Percentiles rank a stretch among this genome's conserved stretches.
These are phyloP conservation scores for Esperia sulphurella DNA, from an alignment of 2,888 invertebrate genomes.

Conservation along the genomic window DNA sequence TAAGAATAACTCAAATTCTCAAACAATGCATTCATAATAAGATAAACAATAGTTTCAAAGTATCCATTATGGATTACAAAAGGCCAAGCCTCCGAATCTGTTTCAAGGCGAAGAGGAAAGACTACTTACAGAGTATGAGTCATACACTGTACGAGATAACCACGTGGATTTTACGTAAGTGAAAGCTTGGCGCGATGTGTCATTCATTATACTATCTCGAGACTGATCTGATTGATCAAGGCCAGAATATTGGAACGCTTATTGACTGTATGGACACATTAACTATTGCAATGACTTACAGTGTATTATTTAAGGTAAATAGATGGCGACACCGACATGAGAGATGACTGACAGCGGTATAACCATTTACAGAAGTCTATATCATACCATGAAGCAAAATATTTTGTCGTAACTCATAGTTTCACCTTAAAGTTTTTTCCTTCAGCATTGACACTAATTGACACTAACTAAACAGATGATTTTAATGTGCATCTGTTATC, in stretches of 20 bases:
- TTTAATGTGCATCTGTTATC: too few relatives aligned
- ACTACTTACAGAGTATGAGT: constrained; percentile 2
- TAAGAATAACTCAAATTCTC: background rate
- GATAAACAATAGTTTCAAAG: background rate
- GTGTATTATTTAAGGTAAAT: too few relatives aligned
- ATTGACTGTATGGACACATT: too few relatives aligned
- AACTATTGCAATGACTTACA: too few relatives aligned
- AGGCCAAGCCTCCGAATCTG: background rate
- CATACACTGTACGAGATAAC: background rate
- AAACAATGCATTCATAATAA: background rate
- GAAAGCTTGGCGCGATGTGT: constrained; percentile 4
- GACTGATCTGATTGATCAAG: background rate
- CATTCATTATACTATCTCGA: background rate
- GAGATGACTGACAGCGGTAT: too few relatives aligned
- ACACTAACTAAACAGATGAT: too few relatives aligned
- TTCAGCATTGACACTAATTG: too few relatives aligned
- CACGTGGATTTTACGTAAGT: constrained; percentile 3
- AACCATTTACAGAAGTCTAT: too few relatives aligned
- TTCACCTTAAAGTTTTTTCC: too few relatives aligned
- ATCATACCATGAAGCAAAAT: too few relatives aligned
- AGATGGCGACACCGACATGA: too few relatives aligned
- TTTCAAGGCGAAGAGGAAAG: background rate
- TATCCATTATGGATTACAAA: background rate
- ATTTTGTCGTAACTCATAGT: too few relatives aligned
- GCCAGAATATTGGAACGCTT: background rate